phyloP scores from a whole-genome alignment of 1,140 invertebrate species.

The Habropoda laboriosa region DNA sequence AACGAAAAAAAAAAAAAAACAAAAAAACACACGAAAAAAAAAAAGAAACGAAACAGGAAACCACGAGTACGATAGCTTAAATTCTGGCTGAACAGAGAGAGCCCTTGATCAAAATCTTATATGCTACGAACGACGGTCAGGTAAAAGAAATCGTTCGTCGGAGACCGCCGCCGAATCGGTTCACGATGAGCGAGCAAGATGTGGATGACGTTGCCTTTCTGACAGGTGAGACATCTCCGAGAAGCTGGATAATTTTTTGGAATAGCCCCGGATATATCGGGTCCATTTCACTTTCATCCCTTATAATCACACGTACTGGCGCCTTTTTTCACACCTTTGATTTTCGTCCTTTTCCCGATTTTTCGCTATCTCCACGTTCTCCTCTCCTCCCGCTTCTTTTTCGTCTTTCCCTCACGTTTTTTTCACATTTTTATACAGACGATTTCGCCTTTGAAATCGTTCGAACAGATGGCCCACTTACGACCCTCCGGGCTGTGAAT shows the following conservation, averaged over 20 bases:
- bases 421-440: neutral
- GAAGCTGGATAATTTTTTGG: neutral
- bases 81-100: conserved; percentile 80
- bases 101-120: conserved; percentile 81
- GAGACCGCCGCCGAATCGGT: conserved; percentile 76
- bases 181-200: conserved; percentile 92
- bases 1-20: too few species aligned
- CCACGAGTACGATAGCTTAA: conserved; percentile 51
- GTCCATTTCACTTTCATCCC: neutral
- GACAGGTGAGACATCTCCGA: conserved; percentile 86
- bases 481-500: conserved; percentile 62
- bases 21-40: too few species aligned
- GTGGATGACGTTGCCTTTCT: conserved; percentile 95
- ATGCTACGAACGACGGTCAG: conserved; percentile 80
- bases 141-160: conserved; percentile 82
- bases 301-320: neutral
- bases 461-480: conserved; percentile 77
- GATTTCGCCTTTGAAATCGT: conserved; percentile 48
- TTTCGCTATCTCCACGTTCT: neutral
- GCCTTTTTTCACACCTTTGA: neutral
- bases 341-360: neutral
- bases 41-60: neutral
- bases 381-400: too few species aligned
- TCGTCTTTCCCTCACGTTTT: neutral
- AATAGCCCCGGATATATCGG: neutral